Evolutionary conservation across 2,113 vertebrate species (phyloP).

Genomic region (Rhagologus leucostigma): DNA sequence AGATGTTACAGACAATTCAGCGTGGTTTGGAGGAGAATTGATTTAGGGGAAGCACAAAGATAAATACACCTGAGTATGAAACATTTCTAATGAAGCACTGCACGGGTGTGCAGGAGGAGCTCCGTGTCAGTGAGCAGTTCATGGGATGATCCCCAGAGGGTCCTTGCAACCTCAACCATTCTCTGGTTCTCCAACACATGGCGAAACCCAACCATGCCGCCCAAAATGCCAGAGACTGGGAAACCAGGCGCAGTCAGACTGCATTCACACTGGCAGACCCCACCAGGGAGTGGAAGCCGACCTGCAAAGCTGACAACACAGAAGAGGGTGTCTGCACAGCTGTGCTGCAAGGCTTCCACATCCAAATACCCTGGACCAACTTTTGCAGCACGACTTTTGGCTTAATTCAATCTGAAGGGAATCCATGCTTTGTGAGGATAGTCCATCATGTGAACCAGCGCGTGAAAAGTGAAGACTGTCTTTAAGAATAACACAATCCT

Average conservation of each 20-base stretch:
- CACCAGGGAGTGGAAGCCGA: not conserved
- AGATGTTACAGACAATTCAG: not conserved
- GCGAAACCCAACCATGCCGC: not conserved
- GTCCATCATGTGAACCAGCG: not conserved
- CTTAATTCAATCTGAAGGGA: not conserved
- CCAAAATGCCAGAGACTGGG: not conserved
- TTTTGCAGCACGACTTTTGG: not conserved
- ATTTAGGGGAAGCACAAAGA: not conserved
- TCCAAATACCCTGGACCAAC: not conserved
- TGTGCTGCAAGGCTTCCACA: not conserved
- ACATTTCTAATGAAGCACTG: not conserved
- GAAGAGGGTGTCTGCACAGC: not conserved
- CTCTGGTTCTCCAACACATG: too few species aligned
- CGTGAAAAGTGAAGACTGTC: not conserved
- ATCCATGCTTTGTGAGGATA: not conserved
- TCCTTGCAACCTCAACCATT: not conserved
- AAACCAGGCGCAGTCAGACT: not conserved
- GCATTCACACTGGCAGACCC: not conserved
- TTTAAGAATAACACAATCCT: not conserved
- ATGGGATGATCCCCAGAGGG: not conserved
- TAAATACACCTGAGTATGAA: not conserved
- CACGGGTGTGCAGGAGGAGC: accelerated
- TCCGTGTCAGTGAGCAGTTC: not conserved
- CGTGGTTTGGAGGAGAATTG: not conserved
- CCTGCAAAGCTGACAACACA: too few species aligned